phyloP scores from a whole-genome alignment of 2,888 invertebrate genomes.

The Apamea epomidion region DNA sequence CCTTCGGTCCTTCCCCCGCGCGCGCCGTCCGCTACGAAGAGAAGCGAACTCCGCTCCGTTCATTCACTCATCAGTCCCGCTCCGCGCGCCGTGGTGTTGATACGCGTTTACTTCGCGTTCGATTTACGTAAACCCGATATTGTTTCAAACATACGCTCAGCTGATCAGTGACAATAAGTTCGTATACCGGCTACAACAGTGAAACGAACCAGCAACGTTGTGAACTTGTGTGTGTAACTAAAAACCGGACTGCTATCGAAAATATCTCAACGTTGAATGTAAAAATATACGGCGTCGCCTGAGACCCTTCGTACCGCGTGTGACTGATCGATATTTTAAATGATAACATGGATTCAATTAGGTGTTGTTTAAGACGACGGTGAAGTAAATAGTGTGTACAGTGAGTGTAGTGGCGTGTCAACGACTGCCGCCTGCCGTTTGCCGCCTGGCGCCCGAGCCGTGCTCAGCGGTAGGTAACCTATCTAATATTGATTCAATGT shows the following conservation, averaged over 20 bases:
- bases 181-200: conserved; percentile 57
- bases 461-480: conserved; percentile 80
- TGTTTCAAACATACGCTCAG: conserved; percentile 88
- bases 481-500: conserved; percentile 85
- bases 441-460: conserved; percentile 70
- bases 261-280: conserved; percentile 86
- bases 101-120: conserved; percentile 62
- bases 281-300: conserved; percentile 88
- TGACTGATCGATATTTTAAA: conserved; percentile 90
- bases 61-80: conserved; percentile 85
- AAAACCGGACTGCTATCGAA: conserved; percentile 77
- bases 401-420: conserved; percentile 73
- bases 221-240: conserved; percentile 69
- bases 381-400: conserved; percentile 78
- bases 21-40: conserved; percentile 66
- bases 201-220: conserved; percentile 56
- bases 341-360: conserved; percentile 90
- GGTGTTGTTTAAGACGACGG: conserved; percentile 84
- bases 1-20: conserved; percentile 64
- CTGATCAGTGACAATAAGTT: conserved; percentile 85
- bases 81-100: conserved; percentile 74
- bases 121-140: conserved; percentile 81
- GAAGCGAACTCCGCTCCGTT: conserved; percentile 71
- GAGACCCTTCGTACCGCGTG: conserved; percentile 85
- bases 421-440: conserved; percentile 47